Evolutionary conservation across 2,113 vertebrate species (phyloP), one percentile per base, ranked within the genome.

Genomic region (Semnornis frantzii): DNA sequence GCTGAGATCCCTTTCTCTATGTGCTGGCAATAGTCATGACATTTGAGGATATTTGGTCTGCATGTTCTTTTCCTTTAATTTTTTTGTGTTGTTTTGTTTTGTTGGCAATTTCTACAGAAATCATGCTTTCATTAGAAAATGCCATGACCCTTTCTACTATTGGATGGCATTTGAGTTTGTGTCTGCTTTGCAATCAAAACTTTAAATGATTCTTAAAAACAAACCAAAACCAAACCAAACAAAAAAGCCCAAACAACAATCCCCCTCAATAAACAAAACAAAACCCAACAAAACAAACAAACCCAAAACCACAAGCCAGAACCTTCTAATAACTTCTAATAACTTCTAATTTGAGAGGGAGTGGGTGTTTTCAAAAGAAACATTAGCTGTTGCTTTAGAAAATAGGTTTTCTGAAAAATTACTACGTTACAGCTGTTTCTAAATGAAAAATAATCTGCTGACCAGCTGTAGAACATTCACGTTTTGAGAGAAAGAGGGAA

Each of bases 331-430:
- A 52, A 52, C 50, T 52, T 52, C 50, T 52, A 52, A 52, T 52
- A 52, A 52, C 50, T 52, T 52, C 50, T 24, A 52, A 85, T 72
- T 79, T 46, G 39, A 84, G 55, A 55, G 31, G 6, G 9, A 5
- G 14, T 31, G 14, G 24, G 17, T 87, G 23, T 94, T 95, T 95
- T 83, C 8, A 64, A 83, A 93, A 81, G 90, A 86, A 93, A 92
- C 76, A 90, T 93, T 95, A 95, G 76, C 85, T 96, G 82, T 92
- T 94, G 85, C 85, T 96, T 82, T 89, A 94, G 81, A 63, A 94
- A 96, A 94, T 65, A 87, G 77, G 82, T 82, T 95, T 96, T 95
- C 81, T 95, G 90, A 63, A 83, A 82, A 70, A 84, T 7, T 9
- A 69, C 93, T 87, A 78, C 46, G 82, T 90, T 93, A 48, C 94